Conservation (phyloP, 2,113 vertebrate species). For the Mesoclemmys tuberculata region DNA sequence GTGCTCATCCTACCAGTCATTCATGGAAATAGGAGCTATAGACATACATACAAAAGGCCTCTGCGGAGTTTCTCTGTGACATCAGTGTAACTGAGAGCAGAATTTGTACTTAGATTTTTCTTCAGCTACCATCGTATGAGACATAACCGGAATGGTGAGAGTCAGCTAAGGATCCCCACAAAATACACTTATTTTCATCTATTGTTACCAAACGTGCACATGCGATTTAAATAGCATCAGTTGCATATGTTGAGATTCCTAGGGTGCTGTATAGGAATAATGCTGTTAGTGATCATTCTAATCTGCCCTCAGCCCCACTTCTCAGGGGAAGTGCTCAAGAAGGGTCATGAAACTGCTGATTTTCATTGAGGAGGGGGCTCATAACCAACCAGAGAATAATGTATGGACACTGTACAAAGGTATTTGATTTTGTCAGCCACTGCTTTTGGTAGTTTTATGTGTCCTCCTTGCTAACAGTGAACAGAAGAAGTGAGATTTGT, state of each 20-base stretch:
- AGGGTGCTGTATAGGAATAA: not conserved
- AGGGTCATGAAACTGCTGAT: no score
- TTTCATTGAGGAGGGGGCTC: not conserved
- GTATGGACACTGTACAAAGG: not conserved
- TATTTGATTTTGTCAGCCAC: not conserved
- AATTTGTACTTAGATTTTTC: not conserved
- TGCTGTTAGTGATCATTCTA: not conserved
- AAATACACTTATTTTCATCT: not conserved
- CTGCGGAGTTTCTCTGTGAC: not conserved
- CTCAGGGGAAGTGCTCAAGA: no score
- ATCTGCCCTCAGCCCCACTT: not conserved
- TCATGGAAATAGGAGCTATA: not conserved
- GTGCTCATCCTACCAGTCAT: not conserved
- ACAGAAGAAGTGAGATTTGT: not conserved
- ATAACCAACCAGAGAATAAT: not conserved
- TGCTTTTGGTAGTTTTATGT: not conserved
- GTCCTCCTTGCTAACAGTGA: not conserved
- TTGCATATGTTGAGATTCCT: not conserved
- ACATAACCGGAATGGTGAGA: not conserved
- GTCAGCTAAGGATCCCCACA: not conserved
- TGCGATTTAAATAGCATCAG: not conserved
- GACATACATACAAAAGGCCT: not conserved
- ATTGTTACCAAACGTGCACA: not conserved
- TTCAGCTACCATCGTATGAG: not conserved
- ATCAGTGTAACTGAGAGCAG: not conserved